phyloP scores from a whole-genome alignment of 2,797 vertebrate species.

The Erethizon dorsatum region DNA sequence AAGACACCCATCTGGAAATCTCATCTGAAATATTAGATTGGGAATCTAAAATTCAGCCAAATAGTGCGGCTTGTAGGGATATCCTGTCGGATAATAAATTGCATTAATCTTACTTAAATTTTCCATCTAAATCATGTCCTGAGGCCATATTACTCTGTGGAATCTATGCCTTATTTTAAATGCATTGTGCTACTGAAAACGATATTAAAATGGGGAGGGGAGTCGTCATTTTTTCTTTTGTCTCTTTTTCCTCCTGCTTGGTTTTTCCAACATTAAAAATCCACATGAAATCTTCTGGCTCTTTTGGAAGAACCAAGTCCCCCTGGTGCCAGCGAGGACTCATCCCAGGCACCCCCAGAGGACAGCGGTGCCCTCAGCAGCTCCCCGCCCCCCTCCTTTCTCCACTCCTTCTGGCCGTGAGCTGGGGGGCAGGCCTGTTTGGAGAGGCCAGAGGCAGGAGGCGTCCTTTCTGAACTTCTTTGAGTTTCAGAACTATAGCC shows the following conservation, averaged over 20 bases:
- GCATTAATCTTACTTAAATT: constrained; percentile 98
- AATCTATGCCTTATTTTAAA: constrained; percentile 89
- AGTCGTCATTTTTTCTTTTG: constrained; percentile 74
- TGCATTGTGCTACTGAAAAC: constrained; percentile 92
- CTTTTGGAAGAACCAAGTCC: constrained; percentile 78
- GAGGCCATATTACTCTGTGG: constrained; percentile 88
- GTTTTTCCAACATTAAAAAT: constrained; percentile 84
- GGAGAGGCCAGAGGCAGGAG: accelerated
- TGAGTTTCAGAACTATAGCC: constrained; percentile 82
- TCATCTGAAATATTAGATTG: constrained; percentile 95
- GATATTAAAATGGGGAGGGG: constrained; percentile 87
- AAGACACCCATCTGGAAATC: constrained; percentile 97
- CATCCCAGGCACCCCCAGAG: constrained; percentile 82
- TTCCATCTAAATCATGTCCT: constrained; percentile 93
- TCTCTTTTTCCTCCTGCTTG: constrained; percentile 82
- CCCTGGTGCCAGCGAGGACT: constrained; percentile 64
- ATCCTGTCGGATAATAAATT: constrained; percentile 97
- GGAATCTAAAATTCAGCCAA: constrained; percentile 93
- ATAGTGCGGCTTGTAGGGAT: constrained; percentile 95
- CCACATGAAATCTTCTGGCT: constrained; percentile 84
- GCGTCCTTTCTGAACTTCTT: background rate
- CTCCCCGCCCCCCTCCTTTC: constrained; percentile 57
- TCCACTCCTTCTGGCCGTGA: constrained; percentile 5
- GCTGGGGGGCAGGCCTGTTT: background rate
- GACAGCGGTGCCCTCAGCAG: constrained; percentile 64